Percentiles rank a stretch among this genome's conserved stretches.
These are phyloP conservation scores for Hydra vulgaris DNA, from an alignment of 30 jellyfish, hydroid and myxozoan genomes.

Conservation along the genomic window DNA sequence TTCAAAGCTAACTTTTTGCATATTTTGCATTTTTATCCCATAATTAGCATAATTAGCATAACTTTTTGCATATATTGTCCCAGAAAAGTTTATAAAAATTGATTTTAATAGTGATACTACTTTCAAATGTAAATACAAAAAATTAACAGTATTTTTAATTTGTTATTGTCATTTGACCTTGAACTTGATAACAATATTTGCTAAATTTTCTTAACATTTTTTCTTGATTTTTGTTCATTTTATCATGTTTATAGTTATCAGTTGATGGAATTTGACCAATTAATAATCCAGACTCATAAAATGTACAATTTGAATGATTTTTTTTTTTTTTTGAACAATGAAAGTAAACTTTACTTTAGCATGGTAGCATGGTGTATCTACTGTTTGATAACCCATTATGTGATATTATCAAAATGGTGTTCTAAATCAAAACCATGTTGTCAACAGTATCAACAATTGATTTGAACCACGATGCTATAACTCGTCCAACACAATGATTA, in stretches of 20 bases:
- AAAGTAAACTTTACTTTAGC: neutral
- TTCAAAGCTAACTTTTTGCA: no score
- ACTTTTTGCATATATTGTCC: no score
- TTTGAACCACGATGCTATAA: neutral
- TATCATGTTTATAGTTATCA: neutral
- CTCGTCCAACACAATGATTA: neutral
- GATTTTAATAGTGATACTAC: no score
- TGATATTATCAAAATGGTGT: no score
- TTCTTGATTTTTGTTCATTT: no score
- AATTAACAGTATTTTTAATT: neutral
- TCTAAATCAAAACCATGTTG: neutral
- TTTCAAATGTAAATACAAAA: no score
- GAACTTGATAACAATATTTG: constrained; percentile 1
- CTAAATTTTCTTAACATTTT: neutral
- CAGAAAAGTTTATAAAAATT: no score
- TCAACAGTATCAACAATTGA: neutral
- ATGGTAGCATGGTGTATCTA: neutral
- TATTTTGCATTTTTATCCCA: no score
- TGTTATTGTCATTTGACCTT: neutral
- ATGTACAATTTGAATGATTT: neutral
- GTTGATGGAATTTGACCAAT: neutral
- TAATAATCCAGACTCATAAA: neutral
- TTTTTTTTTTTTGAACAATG: neutral
- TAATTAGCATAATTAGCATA: no score
- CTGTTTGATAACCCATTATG: neutral